Percentiles rank a stretch among this genome's conserved stretches.
Conservation (phyloP, 2,888 invertebrate genomes). For the Melanostoma mellinum region DNA sequence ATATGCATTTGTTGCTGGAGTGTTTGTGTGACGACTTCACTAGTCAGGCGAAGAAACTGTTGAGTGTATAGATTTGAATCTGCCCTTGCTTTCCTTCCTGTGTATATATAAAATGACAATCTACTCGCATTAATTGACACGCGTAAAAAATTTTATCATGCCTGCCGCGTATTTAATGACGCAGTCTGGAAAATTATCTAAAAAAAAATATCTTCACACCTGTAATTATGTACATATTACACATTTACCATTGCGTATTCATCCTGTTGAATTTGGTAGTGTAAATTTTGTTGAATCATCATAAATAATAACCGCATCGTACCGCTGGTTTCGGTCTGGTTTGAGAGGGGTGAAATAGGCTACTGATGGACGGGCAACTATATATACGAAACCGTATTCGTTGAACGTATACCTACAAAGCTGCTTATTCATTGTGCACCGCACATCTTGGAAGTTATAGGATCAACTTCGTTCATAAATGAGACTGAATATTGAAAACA, state of each 20-base stretch:
- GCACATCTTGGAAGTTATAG: too few species aligned
- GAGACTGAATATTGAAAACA: too few species aligned
- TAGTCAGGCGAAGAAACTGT: constrained; percentile 14
- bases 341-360: constrained; percentile 45
- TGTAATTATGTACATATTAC: constrained; percentile 57
- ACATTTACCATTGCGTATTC: constrained; percentile 31
- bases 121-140: constrained; percentile 36
- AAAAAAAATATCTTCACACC: constrained; percentile 67
- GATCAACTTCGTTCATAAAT: too few species aligned
- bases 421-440: too few species aligned
- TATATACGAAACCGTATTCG: too few species aligned
- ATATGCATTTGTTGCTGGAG: too few species aligned
- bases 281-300: constrained; percentile 65
- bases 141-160: constrained; percentile 42
- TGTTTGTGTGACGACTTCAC: neutral
- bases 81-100: constrained; percentile 17
- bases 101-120: neutral
- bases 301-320: constrained; percentile 59
- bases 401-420: too few species aligned
- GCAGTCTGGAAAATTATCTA: constrained; percentile 47
- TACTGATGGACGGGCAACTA: neutral
- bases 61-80: neutral
- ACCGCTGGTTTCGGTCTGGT: constrained; percentile 31
- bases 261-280: constrained; percentile 52
- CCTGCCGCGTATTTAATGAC: constrained; percentile 20